Conservation (phyloP, 37 sponge, comb jelly and placozoan species). For the Halisarca cf. caerulea region DNA sequence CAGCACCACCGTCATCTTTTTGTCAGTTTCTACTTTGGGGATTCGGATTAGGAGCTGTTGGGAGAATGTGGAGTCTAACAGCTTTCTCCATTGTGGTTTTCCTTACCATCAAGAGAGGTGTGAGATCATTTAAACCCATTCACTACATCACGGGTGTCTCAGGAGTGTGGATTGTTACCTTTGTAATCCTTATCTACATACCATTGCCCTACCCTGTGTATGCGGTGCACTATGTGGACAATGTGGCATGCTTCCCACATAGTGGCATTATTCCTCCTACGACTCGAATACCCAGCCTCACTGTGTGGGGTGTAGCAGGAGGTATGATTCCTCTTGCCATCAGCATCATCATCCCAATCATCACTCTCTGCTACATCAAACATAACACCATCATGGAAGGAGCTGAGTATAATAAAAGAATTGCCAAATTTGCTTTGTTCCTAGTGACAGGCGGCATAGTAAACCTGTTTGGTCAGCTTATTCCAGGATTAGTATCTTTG, state of each 20-base stretch:
- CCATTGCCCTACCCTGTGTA: background rate
- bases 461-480: background rate
- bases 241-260: background rate
- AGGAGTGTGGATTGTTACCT: background rate
- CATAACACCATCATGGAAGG: background rate
- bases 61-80: background rate
- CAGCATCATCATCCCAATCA: background rate
- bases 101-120: background rate
- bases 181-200: background rate
- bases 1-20: background rate
- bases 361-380: slow-evolving; percentile 13
- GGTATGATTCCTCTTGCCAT: background rate
- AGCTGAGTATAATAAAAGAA: background rate
- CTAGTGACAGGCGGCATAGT: background rate
- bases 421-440: slow-evolving; percentile 18
- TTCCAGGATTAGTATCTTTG: background rate
- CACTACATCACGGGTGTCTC: background rate
- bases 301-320: background rate
- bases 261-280: background rate
- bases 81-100: slow-evolving; percentile 9
- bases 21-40: background rate
- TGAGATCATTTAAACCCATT: background rate
- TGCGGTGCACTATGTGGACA: background rate
- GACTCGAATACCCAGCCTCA: background rate
- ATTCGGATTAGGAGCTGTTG: slow-evolving; percentile 7